Percentiles rank a stretch among this genome's conserved stretches.
Evolutionary conservation across 1,140 invertebrate genomes (phyloP).

Genomic region (Ceratina australensis): DNA sequence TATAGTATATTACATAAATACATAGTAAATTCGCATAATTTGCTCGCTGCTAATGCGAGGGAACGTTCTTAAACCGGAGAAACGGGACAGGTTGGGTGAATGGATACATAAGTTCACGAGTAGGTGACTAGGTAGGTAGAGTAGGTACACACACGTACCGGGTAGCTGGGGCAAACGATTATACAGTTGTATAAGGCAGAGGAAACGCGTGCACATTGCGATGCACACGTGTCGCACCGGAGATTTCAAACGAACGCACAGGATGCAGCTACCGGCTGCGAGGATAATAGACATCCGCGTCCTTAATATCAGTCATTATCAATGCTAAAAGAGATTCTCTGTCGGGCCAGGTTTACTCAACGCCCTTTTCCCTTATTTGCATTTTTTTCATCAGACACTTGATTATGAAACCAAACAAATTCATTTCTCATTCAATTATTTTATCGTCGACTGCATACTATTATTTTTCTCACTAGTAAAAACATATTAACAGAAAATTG

Average conservation of each 20-base stretch:
- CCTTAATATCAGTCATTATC: slow-evolving; percentile 22
- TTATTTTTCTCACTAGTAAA: too few relatives aligned
- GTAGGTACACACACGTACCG: slow-evolving; percentile 47
- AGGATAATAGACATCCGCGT: slow-evolving; percentile 30
- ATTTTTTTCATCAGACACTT: not conserved
- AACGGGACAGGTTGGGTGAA: slow-evolving; percentile 60
- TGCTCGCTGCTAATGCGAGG: slow-evolving; percentile 38
- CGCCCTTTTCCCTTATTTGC: not conserved
- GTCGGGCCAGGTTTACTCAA: too few relatives aligned
- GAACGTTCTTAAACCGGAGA: slow-evolving; percentile 15
- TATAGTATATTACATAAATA: not conserved
- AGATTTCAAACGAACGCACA: slow-evolving; percentile 36
- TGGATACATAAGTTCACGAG: slow-evolving; percentile 47
- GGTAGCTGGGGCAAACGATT: slow-evolving; percentile 45
- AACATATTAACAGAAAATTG: too few relatives aligned
- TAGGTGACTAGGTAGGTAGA: slow-evolving; percentile 59
- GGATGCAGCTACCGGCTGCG: slow-evolving; percentile 38
- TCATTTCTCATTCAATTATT: too few relatives aligned
- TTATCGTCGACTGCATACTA: too few relatives aligned
- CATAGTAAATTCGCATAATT: slow-evolving; percentile 8
- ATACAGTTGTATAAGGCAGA: slow-evolving; percentile 36
- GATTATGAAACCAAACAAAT: too few relatives aligned
- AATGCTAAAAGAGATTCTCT: not conserved
- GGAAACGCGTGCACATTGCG: not conserved
- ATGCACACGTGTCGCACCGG: slow-evolving; percentile 27